Base-by-base conservation (phyloP, 2,797 vertebrate genomes). In the Alauda arvensis region DNA sequence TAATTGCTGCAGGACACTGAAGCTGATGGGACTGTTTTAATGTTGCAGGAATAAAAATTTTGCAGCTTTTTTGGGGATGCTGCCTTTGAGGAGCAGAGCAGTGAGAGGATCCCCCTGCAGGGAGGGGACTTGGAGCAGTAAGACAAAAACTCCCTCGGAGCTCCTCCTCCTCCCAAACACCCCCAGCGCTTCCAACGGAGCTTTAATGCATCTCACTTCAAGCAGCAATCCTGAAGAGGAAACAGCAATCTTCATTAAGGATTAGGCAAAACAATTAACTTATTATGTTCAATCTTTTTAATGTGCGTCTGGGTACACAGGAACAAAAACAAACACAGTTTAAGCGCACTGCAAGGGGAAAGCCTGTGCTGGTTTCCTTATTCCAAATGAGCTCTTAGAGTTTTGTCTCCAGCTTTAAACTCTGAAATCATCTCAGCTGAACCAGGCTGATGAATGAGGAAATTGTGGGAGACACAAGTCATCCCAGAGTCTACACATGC, bases 211-310 rank as follows among this genome's bases (percentile, higher is more conserved):
- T 81, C 68, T 87, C 29, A 70, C 42, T 85, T 91, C 46, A 76
- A 90, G 87, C 93, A 87, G 91, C 80, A 87, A 69, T 93, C 91
- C 68, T 74, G 57, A 51, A 89, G 77, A 93, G 88, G 77, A 92
- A 94, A 78, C 7, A 90, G 89, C 87, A 91, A 91, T 94, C 92
- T 93, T 93, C 92, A 93, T 93, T 90, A 93, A 78, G 85, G 81
- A 94, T 93, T 63, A 93, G 70, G 85, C 77, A 87, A 87, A 94
- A 92, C 92, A 90, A 94, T 93, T 90, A 91, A 80, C 85, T 65
- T 92, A 94, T 88, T 90, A 89, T 63, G 56, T 70, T 94, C 92
- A 90, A 91, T 91, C 89, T 92, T 76, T 85, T 78, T 94, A 94
- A 91, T 90, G 53, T 31, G 70, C 52, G 66, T 76, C 56, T 91